Evolutionary conservation across 2,113 vertebrate genomes (phyloP), one percentile per base, ranked within the genome.

Genomic region (Chaetorhynchus papuensis): DNA sequence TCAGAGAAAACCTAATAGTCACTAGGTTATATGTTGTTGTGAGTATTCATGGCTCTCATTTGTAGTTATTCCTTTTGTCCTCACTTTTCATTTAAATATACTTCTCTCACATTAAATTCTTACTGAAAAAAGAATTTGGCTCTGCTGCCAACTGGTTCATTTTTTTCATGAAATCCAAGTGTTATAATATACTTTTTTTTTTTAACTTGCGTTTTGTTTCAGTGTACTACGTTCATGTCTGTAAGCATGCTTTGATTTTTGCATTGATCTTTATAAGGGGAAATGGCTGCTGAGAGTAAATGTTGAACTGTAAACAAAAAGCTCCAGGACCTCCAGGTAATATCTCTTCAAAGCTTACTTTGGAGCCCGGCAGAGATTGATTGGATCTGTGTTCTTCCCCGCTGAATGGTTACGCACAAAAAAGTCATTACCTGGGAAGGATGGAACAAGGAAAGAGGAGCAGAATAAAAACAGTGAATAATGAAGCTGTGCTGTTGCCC

Each of bases 261-360:
- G 49, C 24, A n/a, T 69, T 87, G 89, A 71, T 86, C 60, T 86
- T 83, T 70, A 22, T 74, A 59, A 77, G 26, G 60, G 45, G 45
- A 83, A 81, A 63, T 41, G 45, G 39, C 79, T 93, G 92, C 56
- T 1, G 6, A 83, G 44, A 33, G 65, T 64, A 28, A 69, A 72
- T 47, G 66, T 76, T 77, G 79, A 86, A 49, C 21, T 92, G 64
- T 83, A 84, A 90, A 94, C 71, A 89, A 77, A 91, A 90, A 88
- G 17, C 82, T 90, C 12, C 66, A 78, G 60, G 79, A 86, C 60
- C 56, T 94, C 13, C 47, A 90, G 82, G 71, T 95, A 88, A 65
- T 74, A 70, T 11, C 50, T 83, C 79, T 80, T 86, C 80, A 77
- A 69, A 83, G 64, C 69, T 90, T 81, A 74, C 68, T 81, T 80